Base-by-base conservation (phyloP, 2,797 vertebrate species). In the Eospalax fontanierii region DNA sequence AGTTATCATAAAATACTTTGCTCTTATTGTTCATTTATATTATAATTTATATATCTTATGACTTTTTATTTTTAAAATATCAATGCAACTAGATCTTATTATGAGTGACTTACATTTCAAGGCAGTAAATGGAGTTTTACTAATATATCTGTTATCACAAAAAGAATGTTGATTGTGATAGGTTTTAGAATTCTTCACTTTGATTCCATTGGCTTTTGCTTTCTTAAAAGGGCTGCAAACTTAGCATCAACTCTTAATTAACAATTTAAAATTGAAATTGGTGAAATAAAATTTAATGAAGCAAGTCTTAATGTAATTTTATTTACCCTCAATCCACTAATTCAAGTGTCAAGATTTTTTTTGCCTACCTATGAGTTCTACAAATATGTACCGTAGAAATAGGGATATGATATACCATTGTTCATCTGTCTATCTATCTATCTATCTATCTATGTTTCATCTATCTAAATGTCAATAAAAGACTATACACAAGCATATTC, bases 271-370 rank as follows among this genome's bases (percentile, higher is more conserved):
- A 93, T 79, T 95, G 4, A 40, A 93, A 89, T 81, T 94, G 57
- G 26, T 85, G 26, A 94, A 91, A 96, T 82, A 15, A 93, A 87
- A 93, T 94, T 87, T 75, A 95, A 84, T 90, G 68, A 96, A 90
- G 16, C 22, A 93, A 86, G 14, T 80, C 33, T 82, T 91, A 33
- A 73, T 76, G 91, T 76, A 66, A 57, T 16, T 91, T 74, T 95
- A 84, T 28, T 81, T 89, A 33, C 71, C 33, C 9, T 88, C 40
- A 78, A 35, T 63, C 95, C 46, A 93, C 18, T 21, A 92, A 94
- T 92, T 95, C 59, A 82, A 93, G 15, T 38, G 50, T 93, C 33
- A 88, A 85, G 28, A 63, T 40, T 75, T 89, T 54, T 88, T 89
- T 78, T 57, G 63, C 57, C 76, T 95, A 93, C 83, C 50, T 74